Percentiles rank a stretch among this genome's conserved stretches.
Evolutionary conservation across 2,113 vertebrate genomes (phyloP).

Genomic region (Ginglymostoma cirratum): DNA sequence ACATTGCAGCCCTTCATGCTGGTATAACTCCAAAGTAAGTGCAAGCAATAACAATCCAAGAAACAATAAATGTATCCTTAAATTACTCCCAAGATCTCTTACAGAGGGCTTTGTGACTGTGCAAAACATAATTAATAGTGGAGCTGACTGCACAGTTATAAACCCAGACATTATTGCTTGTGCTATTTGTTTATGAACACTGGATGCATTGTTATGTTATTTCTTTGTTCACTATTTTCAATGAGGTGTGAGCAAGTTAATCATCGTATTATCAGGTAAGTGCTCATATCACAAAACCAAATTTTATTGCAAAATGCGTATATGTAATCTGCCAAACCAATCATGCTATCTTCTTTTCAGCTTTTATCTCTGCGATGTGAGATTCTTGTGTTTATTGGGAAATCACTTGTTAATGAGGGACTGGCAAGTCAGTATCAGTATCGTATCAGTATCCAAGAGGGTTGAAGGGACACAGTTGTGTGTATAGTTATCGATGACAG

Average conservation of each 20-base stretch:
- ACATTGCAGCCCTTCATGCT: background rate
- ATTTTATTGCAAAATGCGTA: background rate
- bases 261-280: background rate
- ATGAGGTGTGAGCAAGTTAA: background rate
- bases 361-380: background rate
- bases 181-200: background rate
- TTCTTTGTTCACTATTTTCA: background rate
- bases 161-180: background rate
- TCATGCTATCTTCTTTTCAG: background rate
- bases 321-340: background rate
- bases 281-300: background rate
- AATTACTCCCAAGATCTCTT: background rate
- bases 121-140: background rate
- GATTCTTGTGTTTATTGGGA: background rate
- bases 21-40: constrained; percentile 1
- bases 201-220: background rate
- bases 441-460: background rate
- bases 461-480: background rate
- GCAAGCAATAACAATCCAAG: background rate
- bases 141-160: background rate
- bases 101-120: background rate
- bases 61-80: background rate
- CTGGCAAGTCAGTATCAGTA: background rate
- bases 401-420: background rate
- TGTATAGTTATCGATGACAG: background rate